Conservation (phyloP, 2,797 vertebrate genomes). For the Gila robusta region DNA sequence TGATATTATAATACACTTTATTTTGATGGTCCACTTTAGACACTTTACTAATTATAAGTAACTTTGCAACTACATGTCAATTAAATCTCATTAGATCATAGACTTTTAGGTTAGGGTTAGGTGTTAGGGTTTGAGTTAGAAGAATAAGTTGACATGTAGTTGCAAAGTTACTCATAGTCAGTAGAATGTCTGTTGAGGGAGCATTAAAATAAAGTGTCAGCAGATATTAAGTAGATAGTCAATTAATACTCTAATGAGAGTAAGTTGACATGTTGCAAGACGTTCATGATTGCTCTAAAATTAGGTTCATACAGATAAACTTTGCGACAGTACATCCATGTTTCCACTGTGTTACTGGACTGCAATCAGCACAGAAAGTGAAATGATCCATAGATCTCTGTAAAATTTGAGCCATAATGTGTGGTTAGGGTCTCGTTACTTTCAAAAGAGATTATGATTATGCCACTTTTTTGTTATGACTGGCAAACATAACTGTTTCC, state of each 20-base stretch:
- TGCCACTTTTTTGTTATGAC: constrained; percentile 34
- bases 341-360: neutral
- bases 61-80: too few relatives aligned
- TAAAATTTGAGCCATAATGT: constrained; percentile 21
- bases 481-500: constrained; percentile 24
- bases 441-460: constrained; percentile 23
- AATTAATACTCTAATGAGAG: too few relatives aligned
- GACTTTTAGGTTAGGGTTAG: too few relatives aligned
- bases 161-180: neutral
- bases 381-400: constrained; percentile 15
- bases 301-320: neutral
- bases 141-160: too few relatives aligned
- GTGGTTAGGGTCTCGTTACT: constrained; percentile 19
- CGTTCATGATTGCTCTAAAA: neutral
- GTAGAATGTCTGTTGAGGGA: neutral
- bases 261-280: neutral
- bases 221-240: too few relatives aligned
- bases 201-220: too few relatives aligned
- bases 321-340: neutral
- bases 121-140: too few relatives aligned
- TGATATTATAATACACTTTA: neutral
- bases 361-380: constrained; percentile 5
- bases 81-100: too few relatives aligned
- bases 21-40: neutral
- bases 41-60: too few relatives aligned